Conservation (phyloP, 1,140 invertebrate species). For the Amphibalanus amphitrite region DNA sequence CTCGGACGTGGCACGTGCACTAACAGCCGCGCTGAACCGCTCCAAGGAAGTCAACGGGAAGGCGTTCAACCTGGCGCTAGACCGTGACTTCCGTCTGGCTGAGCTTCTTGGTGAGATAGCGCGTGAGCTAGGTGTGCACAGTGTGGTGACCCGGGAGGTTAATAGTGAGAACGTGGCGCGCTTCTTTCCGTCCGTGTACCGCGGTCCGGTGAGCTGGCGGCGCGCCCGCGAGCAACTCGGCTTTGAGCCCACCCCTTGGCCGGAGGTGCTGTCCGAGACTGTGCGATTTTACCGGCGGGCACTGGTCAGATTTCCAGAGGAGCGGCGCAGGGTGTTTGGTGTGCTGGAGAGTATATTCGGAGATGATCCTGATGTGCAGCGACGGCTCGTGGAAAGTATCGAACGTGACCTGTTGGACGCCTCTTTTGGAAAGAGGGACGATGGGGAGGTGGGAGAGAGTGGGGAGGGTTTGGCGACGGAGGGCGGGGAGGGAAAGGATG, state of each 20-base stretch:
- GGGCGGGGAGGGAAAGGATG: too few species aligned
- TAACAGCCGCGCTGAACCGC: slow-evolving; percentile 20
- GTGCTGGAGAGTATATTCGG: not conserved
- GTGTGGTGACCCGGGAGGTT: slow-evolving; percentile 16
- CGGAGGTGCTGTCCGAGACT: not conserved
- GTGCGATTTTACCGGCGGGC: not conserved
- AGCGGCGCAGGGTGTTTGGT: not conserved
- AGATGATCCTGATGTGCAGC: not conserved
- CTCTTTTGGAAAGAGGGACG: not conserved
- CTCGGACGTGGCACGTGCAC: slow-evolving; percentile 28
- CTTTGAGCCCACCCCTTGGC: slow-evolving; percentile 25
- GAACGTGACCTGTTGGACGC: not conserved
- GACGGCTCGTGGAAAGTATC: not conserved
- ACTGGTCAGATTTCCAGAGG: not conserved
- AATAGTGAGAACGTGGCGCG: slow-evolving; percentile 21
- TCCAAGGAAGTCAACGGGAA: slow-evolving; percentile 21
- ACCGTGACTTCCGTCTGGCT: slow-evolving; percentile 21
- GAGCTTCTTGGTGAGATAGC: slow-evolving; percentile 22
- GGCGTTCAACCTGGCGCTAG: slow-evolving; percentile 29
- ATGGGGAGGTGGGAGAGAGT: not conserved
- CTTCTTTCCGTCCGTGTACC: slow-evolving; percentile 30
- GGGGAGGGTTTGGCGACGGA: too few species aligned
- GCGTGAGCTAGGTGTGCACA: slow-evolving; percentile 17
- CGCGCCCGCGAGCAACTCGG: slow-evolving; percentile 25
- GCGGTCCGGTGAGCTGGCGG: slow-evolving; percentile 25